Percentiles rank a stretch among this genome's conserved stretches.
Evolutionary conservation across 2,797 vertebrate species (phyloP).

Genomic region (Aplochiton taeniatus): DNA sequence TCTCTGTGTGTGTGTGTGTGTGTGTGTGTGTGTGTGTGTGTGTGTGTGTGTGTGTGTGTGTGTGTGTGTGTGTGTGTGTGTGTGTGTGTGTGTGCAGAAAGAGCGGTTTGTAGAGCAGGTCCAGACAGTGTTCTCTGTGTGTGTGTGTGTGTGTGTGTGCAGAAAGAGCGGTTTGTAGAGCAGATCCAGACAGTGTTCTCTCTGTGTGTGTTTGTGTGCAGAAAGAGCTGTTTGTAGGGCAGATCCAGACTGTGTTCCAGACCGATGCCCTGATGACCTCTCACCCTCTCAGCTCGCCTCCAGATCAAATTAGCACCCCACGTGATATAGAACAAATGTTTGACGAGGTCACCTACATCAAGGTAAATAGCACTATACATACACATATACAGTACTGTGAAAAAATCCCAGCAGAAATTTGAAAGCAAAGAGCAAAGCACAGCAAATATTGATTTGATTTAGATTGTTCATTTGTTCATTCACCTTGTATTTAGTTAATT

Average conservation of each 20-base stretch:
- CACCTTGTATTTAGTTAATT: too few relatives aligned
- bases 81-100: neutral
- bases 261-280: slow-evolving; percentile 66
- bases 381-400: neutral
- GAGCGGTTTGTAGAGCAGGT: too few relatives aligned
- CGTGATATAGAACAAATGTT: slow-evolving; percentile 58
- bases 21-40: neutral
- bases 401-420: too few relatives aligned
- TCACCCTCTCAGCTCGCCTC: slow-evolving; percentile 59
- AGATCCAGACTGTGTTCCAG: slow-evolving; percentile 54
- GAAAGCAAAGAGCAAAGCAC: too few relatives aligned
- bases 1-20: slow-evolving; percentile 13
- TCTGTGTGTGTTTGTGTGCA: slow-evolving; percentile 36
- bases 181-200: too few relatives aligned
- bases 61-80: neutral
- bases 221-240: slow-evolving; percentile 49
- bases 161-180: too few relatives aligned
- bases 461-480: too few relatives aligned
- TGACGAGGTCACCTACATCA: slow-evolving; percentile 68
- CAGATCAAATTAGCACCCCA: slow-evolving; percentile 37
- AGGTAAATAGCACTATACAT: slow-evolving; percentile 58
- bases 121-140: slow-evolving; percentile 5
- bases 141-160: neutral
- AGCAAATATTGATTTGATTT: too few relatives aligned
- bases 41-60: neutral